Evolutionary conservation across 2,888 invertebrate species (phyloP).

Genomic region (Griposia aprilina): DNA sequence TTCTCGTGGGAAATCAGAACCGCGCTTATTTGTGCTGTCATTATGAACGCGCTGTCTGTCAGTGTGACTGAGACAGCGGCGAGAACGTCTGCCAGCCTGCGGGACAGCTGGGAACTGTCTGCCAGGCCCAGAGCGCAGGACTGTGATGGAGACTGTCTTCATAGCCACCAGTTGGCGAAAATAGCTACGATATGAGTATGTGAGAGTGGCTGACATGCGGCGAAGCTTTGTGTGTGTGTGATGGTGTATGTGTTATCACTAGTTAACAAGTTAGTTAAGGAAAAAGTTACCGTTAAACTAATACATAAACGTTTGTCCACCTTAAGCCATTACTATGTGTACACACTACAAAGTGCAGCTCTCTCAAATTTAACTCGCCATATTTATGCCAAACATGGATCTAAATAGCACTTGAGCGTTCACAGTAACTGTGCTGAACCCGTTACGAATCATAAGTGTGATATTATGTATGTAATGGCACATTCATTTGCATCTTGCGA

Average conservation of each 20-base stretch:
- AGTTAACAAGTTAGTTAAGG: conserved; percentile 2
- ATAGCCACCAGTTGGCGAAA: neutral
- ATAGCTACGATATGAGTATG: neutral
- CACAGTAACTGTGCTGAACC: conserved; percentile 40
- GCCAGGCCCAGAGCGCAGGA: neutral
- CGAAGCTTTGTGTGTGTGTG: neutral
- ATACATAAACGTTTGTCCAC: neutral
- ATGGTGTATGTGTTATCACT: neutral
- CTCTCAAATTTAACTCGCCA: conserved; percentile 30
- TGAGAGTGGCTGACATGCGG: neutral
- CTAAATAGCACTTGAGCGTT: conserved; percentile 38
- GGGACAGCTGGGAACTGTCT: neutral
- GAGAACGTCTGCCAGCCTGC: neutral
- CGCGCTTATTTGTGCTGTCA: conserved; percentile 14
- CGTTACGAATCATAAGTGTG: conserved; percentile 51
- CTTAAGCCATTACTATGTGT: conserved; percentile 20
- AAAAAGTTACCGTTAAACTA: neutral
- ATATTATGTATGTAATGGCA: conserved; percentile 36
- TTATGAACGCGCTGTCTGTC: neutral
- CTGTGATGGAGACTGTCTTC: neutral
- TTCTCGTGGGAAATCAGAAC: conserved; percentile 27
- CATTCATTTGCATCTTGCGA: conserved; percentile 35
- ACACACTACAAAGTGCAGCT: conserved; percentile 8
- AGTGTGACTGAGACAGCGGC: neutral
- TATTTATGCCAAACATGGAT: conserved; percentile 49